A percentile compares a stretch with the other conserved stretches of the same genome.
phyloP scores from a whole-genome alignment of 2,888 invertebrate genomes.

The Sinhomidia bicolor region DNA sequence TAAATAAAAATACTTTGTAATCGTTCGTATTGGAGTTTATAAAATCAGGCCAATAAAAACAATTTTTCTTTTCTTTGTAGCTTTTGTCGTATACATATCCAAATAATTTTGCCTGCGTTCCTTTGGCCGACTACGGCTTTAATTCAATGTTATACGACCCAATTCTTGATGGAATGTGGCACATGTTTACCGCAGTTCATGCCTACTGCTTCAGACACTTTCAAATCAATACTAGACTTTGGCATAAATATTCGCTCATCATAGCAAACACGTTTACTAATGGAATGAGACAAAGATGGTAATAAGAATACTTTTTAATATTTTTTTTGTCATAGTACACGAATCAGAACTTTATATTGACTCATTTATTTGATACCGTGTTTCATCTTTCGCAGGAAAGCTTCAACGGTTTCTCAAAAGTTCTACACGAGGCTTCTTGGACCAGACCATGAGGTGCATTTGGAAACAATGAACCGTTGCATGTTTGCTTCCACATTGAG shows the following conservation, averaged over 20 bases:
- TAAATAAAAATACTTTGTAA: not conserved
- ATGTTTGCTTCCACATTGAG: slow-evolving; percentile 28
- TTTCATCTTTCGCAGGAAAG: slow-evolving; percentile 8
- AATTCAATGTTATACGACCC: slow-evolving; percentile 39
- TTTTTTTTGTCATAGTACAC: not conserved
- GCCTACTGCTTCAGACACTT: slow-evolving; percentile 48
- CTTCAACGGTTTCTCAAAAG: slow-evolving; percentile 9
- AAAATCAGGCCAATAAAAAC: not conserved
- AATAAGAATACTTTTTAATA: not conserved
- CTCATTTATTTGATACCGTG: not conserved
- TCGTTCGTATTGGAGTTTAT: not conserved
- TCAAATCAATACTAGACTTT: slow-evolving; percentile 4
- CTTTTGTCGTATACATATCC: slow-evolving; percentile 4
- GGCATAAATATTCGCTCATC: slow-evolving; percentile 54
- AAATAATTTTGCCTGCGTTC: slow-evolving; percentile 54
- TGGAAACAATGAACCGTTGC: slow-evolving; percentile 53
- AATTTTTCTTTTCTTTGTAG: not conserved
- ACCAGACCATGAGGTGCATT: slow-evolving; percentile 31
- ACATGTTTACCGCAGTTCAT: slow-evolving; percentile 55
- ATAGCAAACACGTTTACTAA: slow-evolving; percentile 44
- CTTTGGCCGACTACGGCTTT: slow-evolving; percentile 36
- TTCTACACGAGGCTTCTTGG: slow-evolving; percentile 51
- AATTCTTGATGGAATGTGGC: slow-evolving; percentile 49
- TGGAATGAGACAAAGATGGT: slow-evolving; percentile 53
- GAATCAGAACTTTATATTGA: not conserved